These are phyloP conservation scores for Zophobas atratus DNA, from an alignment of 1,140 invertebrate genomes.

Conservation along the genomic window DNA sequence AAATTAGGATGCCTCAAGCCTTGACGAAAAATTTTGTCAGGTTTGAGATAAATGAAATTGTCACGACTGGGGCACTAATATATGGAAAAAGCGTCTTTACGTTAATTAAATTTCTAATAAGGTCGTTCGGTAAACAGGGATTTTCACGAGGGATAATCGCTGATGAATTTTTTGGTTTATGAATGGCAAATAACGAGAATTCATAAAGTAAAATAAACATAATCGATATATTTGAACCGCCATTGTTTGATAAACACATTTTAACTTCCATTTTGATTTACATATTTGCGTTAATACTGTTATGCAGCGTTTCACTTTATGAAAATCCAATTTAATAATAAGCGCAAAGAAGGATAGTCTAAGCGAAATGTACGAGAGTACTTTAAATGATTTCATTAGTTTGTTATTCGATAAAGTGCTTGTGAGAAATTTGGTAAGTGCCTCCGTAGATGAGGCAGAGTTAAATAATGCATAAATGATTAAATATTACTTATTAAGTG, in stretches of 20 bases:
- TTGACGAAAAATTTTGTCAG: no score
- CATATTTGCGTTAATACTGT: slow-evolving; percentile 3
- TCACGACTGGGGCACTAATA: no score
- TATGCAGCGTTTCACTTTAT: slow-evolving; percentile 6
- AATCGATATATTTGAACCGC: not conserved
- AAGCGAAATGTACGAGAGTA: slow-evolving; percentile 25
- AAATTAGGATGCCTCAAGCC: no score
- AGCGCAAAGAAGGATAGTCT: not conserved
- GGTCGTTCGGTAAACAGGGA: no score
- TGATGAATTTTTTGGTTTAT: no score
- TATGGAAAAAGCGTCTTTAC: no score
- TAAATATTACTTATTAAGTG: slow-evolving; percentile 39
- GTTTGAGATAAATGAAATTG: no score
- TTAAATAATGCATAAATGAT: slow-evolving; percentile 40
- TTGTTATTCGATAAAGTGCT: slow-evolving; percentile 34
- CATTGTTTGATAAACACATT: slow-evolving; percentile 9
- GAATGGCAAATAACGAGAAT: not conserved
- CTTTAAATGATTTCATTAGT: slow-evolving; percentile 38
- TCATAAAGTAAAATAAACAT: not conserved
- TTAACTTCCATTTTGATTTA: not conserved
- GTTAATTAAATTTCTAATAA: no score
- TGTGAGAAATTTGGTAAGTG: slow-evolving; percentile 26
- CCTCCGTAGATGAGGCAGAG: slow-evolving; percentile 17
- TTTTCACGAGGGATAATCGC: no score
- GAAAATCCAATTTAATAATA: slow-evolving; percentile 27